These are phyloP conservation scores for Panopea generosa DNA, from an alignment of 2,888 invertebrate genomes.

Conservation along the genomic window DNA sequence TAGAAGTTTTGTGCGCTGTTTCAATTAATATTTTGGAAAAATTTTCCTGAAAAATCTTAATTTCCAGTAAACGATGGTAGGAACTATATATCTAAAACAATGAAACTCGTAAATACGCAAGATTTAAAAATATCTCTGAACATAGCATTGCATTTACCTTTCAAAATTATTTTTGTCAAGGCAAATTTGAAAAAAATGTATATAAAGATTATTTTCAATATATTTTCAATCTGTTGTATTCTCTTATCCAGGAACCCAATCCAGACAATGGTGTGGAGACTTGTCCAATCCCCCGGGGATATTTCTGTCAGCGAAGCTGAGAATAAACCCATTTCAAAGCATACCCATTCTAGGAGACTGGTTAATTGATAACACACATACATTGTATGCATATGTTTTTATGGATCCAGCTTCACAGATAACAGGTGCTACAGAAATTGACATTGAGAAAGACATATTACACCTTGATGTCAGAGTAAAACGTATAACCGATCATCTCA, in stretches of 20 bases:
- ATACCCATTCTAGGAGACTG: constrained; percentile 51
- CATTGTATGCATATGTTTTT: constrained; percentile 40
- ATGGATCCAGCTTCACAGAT: constrained; percentile 22
- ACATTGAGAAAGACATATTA: constrained; percentile 6
- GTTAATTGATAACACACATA: constrained; percentile 15
- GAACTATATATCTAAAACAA: too few species aligned
- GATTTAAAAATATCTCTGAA: too few species aligned
- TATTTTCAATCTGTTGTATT: too few species aligned
- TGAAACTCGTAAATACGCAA: too few species aligned
- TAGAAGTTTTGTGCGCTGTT: too few species aligned
- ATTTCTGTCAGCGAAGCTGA: constrained; percentile 28
- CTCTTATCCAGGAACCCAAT: not conserved
- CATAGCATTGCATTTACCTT: too few species aligned
- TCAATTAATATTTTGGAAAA: too few species aligned
- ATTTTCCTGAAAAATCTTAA: too few species aligned
- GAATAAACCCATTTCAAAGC: constrained; percentile 32
- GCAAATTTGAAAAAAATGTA: too few species aligned
- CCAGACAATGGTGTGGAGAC: constrained; percentile 12
- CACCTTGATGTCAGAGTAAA: not conserved
- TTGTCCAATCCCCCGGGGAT: constrained; percentile 54
- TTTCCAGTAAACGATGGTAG: too few species aligned
- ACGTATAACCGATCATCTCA: not conserved
- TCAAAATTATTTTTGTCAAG: too few species aligned
- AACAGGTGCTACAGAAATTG: not conserved
- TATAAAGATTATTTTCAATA: too few species aligned